These are phyloP conservation scores for Corbicula japonica DNA, from an alignment of 2,888 invertebrate genomes.

Conservation along the genomic window DNA sequence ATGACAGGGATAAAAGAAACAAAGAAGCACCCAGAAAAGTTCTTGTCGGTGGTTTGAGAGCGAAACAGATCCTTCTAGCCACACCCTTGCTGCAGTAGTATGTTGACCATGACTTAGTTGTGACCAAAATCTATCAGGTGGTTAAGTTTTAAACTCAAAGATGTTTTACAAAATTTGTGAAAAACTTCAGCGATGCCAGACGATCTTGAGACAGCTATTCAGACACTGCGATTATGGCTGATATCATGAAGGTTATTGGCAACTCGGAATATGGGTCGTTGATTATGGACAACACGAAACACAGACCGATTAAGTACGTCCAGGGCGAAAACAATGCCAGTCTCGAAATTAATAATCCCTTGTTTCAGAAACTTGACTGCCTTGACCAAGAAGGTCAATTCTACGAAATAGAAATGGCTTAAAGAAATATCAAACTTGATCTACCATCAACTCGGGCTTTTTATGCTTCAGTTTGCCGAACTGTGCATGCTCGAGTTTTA, in stretches of 20 bases:
- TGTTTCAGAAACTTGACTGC: constrained; percentile 48
- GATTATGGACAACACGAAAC: constrained; percentile 63
- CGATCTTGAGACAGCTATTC: constrained; percentile 29
- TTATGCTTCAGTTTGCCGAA: constrained; percentile 68
- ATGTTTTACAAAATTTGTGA: constrained; percentile 51
- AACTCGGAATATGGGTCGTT: constrained; percentile 58
- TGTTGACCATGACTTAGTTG: constrained; percentile 56
- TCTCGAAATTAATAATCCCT: constrained; percentile 45
- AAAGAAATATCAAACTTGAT: constrained; percentile 47
- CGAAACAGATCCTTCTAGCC: constrained; percentile 46
- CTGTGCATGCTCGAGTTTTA: constrained; percentile 66
- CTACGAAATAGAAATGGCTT: constrained; percentile 57
- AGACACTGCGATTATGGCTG: constrained; percentile 43
- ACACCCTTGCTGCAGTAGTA: constrained; percentile 64
- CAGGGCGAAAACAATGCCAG: constrained; percentile 42
- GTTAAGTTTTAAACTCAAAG: constrained; percentile 42
- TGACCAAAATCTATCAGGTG: constrained; percentile 52
- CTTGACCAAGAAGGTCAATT: constrained; percentile 47
- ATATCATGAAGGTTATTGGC: constrained; percentile 43
- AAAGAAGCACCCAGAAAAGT: constrained; percentile 34
- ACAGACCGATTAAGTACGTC: constrained; percentile 45
- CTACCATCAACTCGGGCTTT: constrained; percentile 66
- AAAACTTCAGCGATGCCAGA: constrained; percentile 7
- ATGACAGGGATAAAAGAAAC: constrained; percentile 23
- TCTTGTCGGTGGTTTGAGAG: constrained; percentile 51